Evolutionary conservation across 1,140 invertebrate genomes (phyloP), one percentile per base, ranked within the genome.

Genomic region (Calycopis cecrops): DNA sequence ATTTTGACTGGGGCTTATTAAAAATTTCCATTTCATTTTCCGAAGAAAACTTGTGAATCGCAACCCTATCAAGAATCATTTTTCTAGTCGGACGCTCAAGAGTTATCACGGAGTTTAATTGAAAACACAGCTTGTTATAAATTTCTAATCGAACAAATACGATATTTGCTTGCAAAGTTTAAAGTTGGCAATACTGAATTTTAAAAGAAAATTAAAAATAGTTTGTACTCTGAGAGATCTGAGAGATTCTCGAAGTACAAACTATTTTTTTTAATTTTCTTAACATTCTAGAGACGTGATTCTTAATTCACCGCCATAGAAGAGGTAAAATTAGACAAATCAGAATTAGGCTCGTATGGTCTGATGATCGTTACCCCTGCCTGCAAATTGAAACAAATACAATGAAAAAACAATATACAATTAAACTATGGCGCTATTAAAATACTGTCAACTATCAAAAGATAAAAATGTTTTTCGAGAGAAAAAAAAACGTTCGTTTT

Each of bases 21-120:
- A 84, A 85, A 84, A 76, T 70, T 85, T 85, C 77, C 80, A 74
- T 78, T 82, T 76, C 76, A 84, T 82, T 74, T 82, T 79, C 67
- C 67, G 67, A 57, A 48, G 51, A 42, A 74, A 80, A 76, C 50
- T 73, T 69, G 59, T 47, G 58, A 63, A 60, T 65, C 49, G 37
- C 67, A 85, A 82, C 77, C 73, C 82, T 81, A 79, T 75, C 49
- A 63, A 37, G 63, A 58, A 60, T 65, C 65, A 59, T 65, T 74
- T 71, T 74, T 74, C 69, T 69, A 69, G 59, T 64, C 57, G 67
- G 68, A 65, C 67, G 65, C 60, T 57, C 57, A 60, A 59, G 37
- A 69, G 56, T 67, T 63, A 61, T 50, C 57, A 68, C n/a, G n/a
- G 73, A 76, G 67, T 76, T 81, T 76, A 79, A 79, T 79, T 75